Conservation (phyloP, 2,113 vertebrate genomes). For the Sminthopsis crassicaudata region DNA sequence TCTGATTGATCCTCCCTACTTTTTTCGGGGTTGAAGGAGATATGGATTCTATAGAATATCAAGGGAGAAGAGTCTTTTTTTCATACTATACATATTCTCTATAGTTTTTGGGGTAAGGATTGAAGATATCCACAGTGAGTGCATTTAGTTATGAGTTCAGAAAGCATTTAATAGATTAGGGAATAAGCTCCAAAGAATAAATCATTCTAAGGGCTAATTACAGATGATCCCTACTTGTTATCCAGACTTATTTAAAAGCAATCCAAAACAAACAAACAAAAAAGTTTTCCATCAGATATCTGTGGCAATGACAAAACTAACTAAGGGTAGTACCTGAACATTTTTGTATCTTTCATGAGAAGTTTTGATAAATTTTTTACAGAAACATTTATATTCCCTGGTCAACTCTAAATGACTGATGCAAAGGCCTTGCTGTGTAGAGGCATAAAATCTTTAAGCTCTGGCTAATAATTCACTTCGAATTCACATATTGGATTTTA, state of each 20-base stretch:
- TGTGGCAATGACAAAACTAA: not conserved
- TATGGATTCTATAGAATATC: not conserved
- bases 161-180: not conserved
- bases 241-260: not conserved
- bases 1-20: not conserved
- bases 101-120: not conserved
- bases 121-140: not conserved
- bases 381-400: not conserved
- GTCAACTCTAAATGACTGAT: not conserved
- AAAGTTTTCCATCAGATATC: not conserved
- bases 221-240: not conserved
- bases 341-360: not conserved
- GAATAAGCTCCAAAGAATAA: not conserved
- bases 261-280: not conserved
- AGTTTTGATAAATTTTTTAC: not conserved
- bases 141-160: not conserved
- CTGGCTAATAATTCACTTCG: not conserved
- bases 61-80: not conserved
- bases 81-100: not conserved
- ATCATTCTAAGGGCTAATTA: not conserved
- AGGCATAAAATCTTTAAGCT: not conserved
- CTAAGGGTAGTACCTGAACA: not conserved
- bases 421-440: not conserved
- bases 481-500: not conserved
- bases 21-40: not conserved